These are phyloP conservation scores for Ischnus inquisitorius DNA, from an alignment of 2,888 invertebrate species.

Conservation along the genomic window DNA sequence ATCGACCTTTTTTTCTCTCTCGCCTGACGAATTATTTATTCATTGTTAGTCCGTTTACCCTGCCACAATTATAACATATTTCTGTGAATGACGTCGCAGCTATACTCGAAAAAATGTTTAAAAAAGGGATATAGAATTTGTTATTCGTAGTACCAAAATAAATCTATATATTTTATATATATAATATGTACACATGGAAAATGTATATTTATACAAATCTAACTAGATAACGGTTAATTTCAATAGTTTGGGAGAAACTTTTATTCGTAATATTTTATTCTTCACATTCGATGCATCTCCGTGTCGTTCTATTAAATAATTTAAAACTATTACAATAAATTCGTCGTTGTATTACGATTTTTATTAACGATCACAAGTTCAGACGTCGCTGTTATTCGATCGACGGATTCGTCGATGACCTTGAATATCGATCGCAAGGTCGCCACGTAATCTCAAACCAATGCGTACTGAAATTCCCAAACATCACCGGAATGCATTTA, in stretches of 20 bases:
- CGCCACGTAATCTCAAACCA: not conserved
- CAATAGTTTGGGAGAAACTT: not conserved
- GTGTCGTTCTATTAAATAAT: slow-evolving; percentile 8
- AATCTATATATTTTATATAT: slow-evolving; percentile 6
- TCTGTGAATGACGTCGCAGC: slow-evolving; percentile 18
- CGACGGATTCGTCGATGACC: not conserved
- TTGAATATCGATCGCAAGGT: not conserved
- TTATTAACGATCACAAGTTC: slow-evolving; percentile 22
- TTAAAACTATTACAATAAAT: slow-evolving; percentile 7
- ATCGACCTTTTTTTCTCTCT: slow-evolving; percentile 55
- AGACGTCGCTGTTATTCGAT: not conserved
- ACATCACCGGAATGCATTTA: slow-evolving; percentile 21
- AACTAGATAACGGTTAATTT: slow-evolving; percentile 14
- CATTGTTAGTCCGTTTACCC: not conserved
- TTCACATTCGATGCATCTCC: slow-evolving; percentile 11
- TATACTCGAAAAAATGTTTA: not conserved
- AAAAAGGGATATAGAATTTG: not conserved
- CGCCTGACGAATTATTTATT: not conserved
- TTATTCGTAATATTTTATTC: slow-evolving; percentile 1
- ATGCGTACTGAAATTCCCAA: not conserved
- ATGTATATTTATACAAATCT: slow-evolving; percentile 23
- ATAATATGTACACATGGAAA: slow-evolving; percentile 1
- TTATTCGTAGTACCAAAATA: not conserved
- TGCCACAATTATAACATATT: slow-evolving; percentile 17
- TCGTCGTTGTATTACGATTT: not conserved